phyloP scores from a whole-genome alignment of 2,797 vertebrate genomes.

The Bufotes viridis region DNA sequence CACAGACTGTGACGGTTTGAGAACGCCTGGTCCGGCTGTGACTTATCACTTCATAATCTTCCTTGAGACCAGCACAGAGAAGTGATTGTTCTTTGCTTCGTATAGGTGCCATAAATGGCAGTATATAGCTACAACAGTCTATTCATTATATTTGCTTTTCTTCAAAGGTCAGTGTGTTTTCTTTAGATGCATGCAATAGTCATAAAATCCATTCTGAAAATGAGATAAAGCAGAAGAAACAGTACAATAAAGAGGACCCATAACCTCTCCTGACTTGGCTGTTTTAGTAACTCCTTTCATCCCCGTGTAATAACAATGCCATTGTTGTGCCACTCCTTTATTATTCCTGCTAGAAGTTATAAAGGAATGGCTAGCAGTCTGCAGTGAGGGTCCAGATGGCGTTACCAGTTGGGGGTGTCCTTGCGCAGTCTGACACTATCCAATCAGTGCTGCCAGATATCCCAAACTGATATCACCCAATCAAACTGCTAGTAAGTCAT shows the following conservation, averaged over 20 bases:
- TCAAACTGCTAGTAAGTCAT: no score
- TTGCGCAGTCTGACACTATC: no score
- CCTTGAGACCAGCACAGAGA: not conserved
- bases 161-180: not conserved
- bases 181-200: not conserved
- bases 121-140: not conserved
- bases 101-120: slow-evolving; percentile 14
- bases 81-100: slow-evolving; percentile 26
- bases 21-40: not conserved
- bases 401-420: no score
- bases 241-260: not conserved
- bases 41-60: slow-evolving; percentile 11
- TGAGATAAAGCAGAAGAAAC: not conserved
- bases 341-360: no score
- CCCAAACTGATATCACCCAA: no score
- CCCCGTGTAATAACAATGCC: no score
- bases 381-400: no score
- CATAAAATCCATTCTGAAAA: not conserved
- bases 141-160: not conserved
- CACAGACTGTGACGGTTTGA: slow-evolving; percentile 24
- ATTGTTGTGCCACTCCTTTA: no score
- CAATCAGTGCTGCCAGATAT: no score
- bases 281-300: no score
- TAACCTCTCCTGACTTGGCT: no score
- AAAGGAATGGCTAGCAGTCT: no score